Evolutionary conservation across 2,888 invertebrate genomes (phyloP).

Genomic region (Acanthococcus lagerstroemiae): DNA sequence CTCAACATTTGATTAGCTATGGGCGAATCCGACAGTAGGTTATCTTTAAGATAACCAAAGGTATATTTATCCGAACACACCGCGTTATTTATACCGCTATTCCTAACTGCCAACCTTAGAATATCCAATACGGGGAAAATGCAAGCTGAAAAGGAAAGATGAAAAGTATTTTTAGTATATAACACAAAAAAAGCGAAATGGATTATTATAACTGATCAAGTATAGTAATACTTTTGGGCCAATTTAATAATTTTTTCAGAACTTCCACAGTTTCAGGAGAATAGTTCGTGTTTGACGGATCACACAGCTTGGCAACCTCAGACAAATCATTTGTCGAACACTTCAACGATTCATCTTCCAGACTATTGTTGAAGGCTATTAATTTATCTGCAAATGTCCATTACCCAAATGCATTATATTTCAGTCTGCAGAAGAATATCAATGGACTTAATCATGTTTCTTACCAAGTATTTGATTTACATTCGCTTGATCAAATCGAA

Average conservation of each 20-base stretch:
- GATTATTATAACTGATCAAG: no score
- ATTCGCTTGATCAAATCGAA: slow-evolving; percentile 70
- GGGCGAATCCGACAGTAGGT: slow-evolving; percentile 40
- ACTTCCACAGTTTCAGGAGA: slow-evolving; percentile 36
- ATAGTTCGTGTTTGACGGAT: slow-evolving; percentile 43
- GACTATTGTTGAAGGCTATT: slow-evolving; percentile 59
- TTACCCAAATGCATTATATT: no score
- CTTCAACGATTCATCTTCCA: slow-evolving; percentile 46
- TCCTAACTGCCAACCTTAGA: slow-evolving; percentile 68
- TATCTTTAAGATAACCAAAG: slow-evolving; percentile 34
- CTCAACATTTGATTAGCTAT: slow-evolving; percentile 66
- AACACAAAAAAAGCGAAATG: background rate
- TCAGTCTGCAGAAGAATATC: no score
- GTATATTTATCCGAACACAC: slow-evolving; percentile 46
- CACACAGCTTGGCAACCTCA: slow-evolving; percentile 52
- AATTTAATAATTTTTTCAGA: slow-evolving; percentile 55
- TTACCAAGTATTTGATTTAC: slow-evolving; percentile 61
- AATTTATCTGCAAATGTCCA: slow-evolving; percentile 40
- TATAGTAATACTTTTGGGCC: slow-evolving; percentile 68
- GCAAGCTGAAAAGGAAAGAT: slow-evolving; percentile 46
- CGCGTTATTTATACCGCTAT: slow-evolving; percentile 50
- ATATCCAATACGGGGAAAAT: slow-evolving; percentile 85
- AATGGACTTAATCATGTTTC: slow-evolving; percentile 30
- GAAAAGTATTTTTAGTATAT: background rate
- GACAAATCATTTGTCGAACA: slow-evolving; percentile 50